Evolutionary conservation across 2,797 vertebrate genomes (phyloP), one percentile per base, ranked within the genome.

Genomic region (Tenualosa thibaudeaui): DNA sequence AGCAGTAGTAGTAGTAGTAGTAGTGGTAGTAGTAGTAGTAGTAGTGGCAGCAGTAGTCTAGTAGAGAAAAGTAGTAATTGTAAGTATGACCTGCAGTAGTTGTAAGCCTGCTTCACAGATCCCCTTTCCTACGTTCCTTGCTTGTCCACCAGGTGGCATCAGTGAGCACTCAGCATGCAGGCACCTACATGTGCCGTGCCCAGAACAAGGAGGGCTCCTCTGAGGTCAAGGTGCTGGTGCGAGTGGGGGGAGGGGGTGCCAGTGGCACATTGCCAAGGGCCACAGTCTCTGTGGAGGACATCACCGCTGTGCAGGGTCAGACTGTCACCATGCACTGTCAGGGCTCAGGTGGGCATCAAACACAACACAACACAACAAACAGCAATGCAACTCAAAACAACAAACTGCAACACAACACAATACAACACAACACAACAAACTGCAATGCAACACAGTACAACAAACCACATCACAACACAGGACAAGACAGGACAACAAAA

Each of bases 161-260:
- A 0, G 92, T 94, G 2, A 94, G 95, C 13, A 91, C 91, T 0
- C 96, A 97, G 40, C 96, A 99, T 0, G 90, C 95, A 0, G 98
- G 98, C 1, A 94, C 94, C 75, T 99, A 97, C 0, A 88, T 97
- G 40, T 99, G 98, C 90, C 92, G 93, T 0, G 97, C 96, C 0
- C 94, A 95, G 87, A 99, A 96, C 60, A 93, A 87, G 12, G 91
- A 97, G 46, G 98, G 98, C 26, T 89, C 94, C 0, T 91, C 96
- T 0, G 96, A 98, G 89, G 93, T 93, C 12, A 95, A 90, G 60
- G 94, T 99, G 83, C 94, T 96, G 0, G 85, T 99, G 68, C 90
- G 51, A 0, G 95, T 98, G 31, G 65, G 96, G 95, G 92, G 91
- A 0, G 92, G 91, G 0, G 88, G 87, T 0, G 87, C 17, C 12